phyloP scores from a whole-genome alignment of 2,888 invertebrate genomes.

The Arctia plantaginis region DNA sequence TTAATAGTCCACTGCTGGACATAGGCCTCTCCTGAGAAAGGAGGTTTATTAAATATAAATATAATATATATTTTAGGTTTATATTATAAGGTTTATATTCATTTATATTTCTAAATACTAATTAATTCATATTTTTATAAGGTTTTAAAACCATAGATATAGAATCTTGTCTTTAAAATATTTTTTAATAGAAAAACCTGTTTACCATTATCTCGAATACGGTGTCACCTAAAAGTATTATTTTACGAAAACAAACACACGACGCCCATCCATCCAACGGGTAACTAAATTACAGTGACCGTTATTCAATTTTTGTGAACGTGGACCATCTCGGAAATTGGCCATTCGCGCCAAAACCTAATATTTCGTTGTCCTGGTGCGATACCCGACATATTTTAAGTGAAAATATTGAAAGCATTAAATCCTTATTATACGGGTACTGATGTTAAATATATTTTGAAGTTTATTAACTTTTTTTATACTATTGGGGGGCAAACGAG shows the following conservation, averaged over 20 bases:
- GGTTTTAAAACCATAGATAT: background rate
- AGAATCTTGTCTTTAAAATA: background rate
- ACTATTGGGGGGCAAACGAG: too few relatives aligned
- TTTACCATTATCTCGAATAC: background rate
- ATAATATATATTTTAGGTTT: too few relatives aligned
- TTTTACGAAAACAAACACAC: background rate
- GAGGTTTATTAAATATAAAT: too few relatives aligned
- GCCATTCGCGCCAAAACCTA: constrained; percentile 50
- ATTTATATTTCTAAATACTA: too few relatives aligned
- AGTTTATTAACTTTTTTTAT: background rate
- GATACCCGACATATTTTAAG: constrained; percentile 40
- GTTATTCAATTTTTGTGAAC: constrained; percentile 46
- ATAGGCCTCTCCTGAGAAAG: too few relatives aligned
- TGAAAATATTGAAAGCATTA: constrained; percentile 46
- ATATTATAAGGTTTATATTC: too few relatives aligned
- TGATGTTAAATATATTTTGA: constrained; percentile 2
- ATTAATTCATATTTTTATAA: too few relatives aligned
- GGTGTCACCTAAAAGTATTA: background rate
- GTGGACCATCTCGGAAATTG: constrained; percentile 52
- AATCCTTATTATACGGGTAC: constrained; percentile 32
- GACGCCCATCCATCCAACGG: background rate
- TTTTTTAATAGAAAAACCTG: background rate
- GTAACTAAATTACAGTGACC: constrained; percentile 43
- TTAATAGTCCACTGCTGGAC: too few relatives aligned
- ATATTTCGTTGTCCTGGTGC: constrained; percentile 43